Conservation (phyloP, 2,888 invertebrate genomes). For the Baronia brevicornis region DNA sequence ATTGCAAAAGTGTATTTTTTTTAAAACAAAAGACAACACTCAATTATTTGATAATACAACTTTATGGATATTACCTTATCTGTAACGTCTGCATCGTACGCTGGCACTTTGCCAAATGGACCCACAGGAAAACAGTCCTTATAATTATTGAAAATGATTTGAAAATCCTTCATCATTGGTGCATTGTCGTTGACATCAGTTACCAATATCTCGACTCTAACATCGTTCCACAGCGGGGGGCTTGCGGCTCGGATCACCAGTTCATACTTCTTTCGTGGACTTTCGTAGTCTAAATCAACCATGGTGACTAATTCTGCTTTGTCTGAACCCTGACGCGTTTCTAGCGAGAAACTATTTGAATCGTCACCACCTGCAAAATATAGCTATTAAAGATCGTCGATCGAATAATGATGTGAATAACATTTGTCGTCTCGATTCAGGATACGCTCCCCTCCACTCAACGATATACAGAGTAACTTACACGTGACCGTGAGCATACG, state of each 20-base stretch:
- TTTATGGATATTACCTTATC: conserved; percentile 85
- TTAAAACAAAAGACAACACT: too few relatives aligned
- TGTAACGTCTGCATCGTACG: conserved; percentile 95
- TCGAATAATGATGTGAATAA: too few relatives aligned
- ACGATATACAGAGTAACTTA: too few relatives aligned
- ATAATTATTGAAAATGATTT: conserved; percentile 96
- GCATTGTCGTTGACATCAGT: conserved; percentile 97
- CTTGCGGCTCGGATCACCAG: conserved; percentile 93
- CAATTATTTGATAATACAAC: too few relatives aligned
- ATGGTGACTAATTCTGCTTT: conserved; percentile 92
- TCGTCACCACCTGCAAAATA: conserved; percentile 88
- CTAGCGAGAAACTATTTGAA: conserved; percentile 88
- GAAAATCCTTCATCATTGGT: conserved; percentile 92
- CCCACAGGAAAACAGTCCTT: conserved; percentile 95
- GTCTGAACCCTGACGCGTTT: conserved; percentile 87
- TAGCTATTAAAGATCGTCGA: too few relatives aligned
- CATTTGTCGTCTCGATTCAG: too few relatives aligned
- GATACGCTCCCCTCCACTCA: too few relatives aligned
- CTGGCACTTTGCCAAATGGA: conserved; percentile 93
- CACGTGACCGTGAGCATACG: too few relatives aligned
- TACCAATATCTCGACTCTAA: conserved; percentile 89
- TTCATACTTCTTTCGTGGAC: conserved; percentile 92
- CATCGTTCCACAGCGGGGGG: conserved; percentile 91
- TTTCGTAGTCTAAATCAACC: conserved; percentile 96
- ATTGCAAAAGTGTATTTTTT: too few relatives aligned